Base-by-base conservation (phyloP, 2,797 vertebrate species). In the Vireo griseus region DNA sequence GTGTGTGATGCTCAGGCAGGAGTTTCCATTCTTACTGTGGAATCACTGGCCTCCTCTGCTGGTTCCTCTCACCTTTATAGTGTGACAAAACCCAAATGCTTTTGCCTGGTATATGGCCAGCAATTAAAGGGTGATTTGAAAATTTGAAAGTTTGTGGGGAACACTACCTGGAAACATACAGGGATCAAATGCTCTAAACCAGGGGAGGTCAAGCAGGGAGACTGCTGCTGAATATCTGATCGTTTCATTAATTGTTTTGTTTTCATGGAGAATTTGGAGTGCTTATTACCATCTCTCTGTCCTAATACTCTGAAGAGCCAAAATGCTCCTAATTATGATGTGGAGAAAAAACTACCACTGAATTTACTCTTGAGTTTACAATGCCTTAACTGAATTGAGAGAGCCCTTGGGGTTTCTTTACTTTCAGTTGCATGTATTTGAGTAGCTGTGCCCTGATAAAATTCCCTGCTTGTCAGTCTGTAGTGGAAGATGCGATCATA, bases 121-220 rank as follows among this genome's bases (percentile, higher is more conserved):
- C 26, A 37, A 7, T 21, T 47, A 31, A 80, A 86, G 21, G 26
- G 11, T 57, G n/a, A n/a, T n/a, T n/a, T n/a, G n/a, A n/a, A n/a
- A n/a, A n/a, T 86, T 86, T 81, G 68, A 47, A 77, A 44, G 4
- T 54, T 88, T 13, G 8, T 40, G 39, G n/a, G 45, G 18, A 62
- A 3, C 25, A 3, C 42, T 72, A 35, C 59, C 20, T 65, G 47
- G 73, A 90, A 78, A 12, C 25, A 14, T 18, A 6, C 0, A 45
- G 44, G 37, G 13, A 20, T 44, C 45, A 31, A 87, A 37, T 31
- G 25, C 63, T 11, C 3, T 75, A 50, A 74, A 67, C 11, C 26
- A 29, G 4, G 6, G 40, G 13, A 57, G 13, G 26, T 76, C 20
- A 52, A 21, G 16, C 0, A 0, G 29, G 40, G 11, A 66, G 24